Conservation (phyloP, 2,797 vertebrate genomes). For the Mormyrus proboscirostris region DNA sequence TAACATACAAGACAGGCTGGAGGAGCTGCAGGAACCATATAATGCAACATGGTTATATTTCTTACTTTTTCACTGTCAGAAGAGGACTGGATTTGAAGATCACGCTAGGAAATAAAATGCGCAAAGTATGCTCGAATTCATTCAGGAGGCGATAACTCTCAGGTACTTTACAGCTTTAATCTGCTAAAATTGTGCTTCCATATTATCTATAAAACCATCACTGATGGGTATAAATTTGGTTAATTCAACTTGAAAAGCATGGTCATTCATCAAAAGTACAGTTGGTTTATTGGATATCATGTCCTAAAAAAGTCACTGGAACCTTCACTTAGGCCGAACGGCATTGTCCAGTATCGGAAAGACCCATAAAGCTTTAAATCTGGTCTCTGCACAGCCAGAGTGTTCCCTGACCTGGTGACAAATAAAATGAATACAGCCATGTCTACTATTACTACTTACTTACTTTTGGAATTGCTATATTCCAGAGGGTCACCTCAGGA, state of each 20-base stretch:
- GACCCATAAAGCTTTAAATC: neutral
- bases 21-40: neutral
- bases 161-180: conserved; percentile 8
- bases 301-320: neutral
- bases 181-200: conserved; percentile 11
- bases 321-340: neutral
- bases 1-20: neutral
- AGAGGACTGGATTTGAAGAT: conserved; percentile 12
- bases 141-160: neutral
- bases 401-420: neutral
- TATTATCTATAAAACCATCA: neutral
- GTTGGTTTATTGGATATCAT: neutral
- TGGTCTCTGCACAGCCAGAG: neutral
- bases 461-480: neutral
- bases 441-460: neutral
- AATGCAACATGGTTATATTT: conserved; percentile 7
- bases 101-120: conserved; percentile 12
- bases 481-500: neutral
- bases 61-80: conserved; percentile 10
- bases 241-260: conserved; percentile 9
- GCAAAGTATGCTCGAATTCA: neutral
- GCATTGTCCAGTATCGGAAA: neutral
- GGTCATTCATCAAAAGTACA: neutral
- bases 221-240: neutral
- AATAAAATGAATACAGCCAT: neutral